A percentile compares a stretch with the other conserved stretches of the same genome.
These are phyloP conservation scores for Pionites leucogaster DNA, from an alignment of 2,113 vertebrate genomes.

Conservation along the genomic window DNA sequence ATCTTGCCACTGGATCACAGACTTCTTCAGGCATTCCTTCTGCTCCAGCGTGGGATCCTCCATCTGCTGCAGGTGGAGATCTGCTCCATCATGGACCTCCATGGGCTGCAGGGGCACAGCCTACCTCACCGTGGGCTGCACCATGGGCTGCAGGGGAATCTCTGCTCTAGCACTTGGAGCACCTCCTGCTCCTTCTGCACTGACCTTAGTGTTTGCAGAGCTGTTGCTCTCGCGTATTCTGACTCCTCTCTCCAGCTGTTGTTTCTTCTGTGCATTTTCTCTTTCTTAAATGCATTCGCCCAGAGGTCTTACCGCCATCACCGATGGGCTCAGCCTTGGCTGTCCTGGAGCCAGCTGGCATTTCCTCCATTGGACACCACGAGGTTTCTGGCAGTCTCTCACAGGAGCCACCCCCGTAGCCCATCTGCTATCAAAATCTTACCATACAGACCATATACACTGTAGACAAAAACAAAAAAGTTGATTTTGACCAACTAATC, in stretches of 20 bases:
- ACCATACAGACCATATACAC: not conserved
- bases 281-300: not conserved
- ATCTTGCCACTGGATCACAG: not conserved
- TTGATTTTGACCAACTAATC: not conserved
- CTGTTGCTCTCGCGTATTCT: not conserved
- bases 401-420: not conserved
- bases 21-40: not conserved
- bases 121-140: not conserved
- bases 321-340: not conserved
- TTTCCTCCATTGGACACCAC: no score
- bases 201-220: not conserved
- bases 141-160: not conserved
- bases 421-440: not conserved
- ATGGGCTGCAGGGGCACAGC: not conserved
- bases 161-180: not conserved
- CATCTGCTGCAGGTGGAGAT: not conserved
- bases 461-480: not conserved
- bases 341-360: accelerated
- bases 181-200: not conserved
- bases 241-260: not conserved
- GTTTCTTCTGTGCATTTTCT: not conserved
- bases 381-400: not conserved
- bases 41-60: accelerated
- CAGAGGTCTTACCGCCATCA: not conserved
- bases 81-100: not conserved